A percentile compares a stretch with the other conserved stretches of the same genome.
phyloP scores from a whole-genome alignment of 1,140 invertebrate species.

The Temnothorax curvispinosus region DNA sequence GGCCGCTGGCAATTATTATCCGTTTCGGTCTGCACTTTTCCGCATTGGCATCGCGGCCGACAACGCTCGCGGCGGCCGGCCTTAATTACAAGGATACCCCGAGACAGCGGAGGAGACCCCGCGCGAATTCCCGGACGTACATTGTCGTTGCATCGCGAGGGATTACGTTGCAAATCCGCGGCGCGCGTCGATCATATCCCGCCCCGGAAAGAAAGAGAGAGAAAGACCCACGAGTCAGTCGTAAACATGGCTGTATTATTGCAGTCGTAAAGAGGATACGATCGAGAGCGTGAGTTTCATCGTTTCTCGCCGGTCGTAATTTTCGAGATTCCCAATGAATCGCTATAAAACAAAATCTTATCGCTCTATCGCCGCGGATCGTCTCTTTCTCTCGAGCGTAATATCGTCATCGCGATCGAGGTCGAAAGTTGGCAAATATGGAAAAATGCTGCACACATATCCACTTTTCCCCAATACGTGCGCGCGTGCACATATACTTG shows the following conservation, averaged over 20 bases:
- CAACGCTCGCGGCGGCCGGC: slow-evolving; percentile 39
- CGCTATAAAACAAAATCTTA: slow-evolving; percentile 62
- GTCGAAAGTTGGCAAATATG: background rate
- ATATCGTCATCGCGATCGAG: background rate
- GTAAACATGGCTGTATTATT: slow-evolving; percentile 46
- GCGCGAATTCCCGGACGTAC: slow-evolving; percentile 22
- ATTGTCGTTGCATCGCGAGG: slow-evolving; percentile 48
- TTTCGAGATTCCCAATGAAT: slow-evolving; percentile 58
- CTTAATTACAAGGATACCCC: slow-evolving; percentile 56
- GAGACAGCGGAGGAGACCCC: background rate
- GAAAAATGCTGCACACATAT: background rate
- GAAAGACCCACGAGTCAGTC: slow-evolving; percentile 17
- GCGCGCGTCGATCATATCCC: slow-evolving; percentile 1
- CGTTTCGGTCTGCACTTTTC: slow-evolving; percentile 61
- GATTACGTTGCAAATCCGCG: slow-evolving; percentile 57
- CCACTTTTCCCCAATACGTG: background rate
- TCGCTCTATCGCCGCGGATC: slow-evolving; percentile 38
- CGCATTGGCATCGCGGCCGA: slow-evolving; percentile 47
- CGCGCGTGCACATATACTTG: background rate
- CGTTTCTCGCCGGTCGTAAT: slow-evolving; percentile 43
- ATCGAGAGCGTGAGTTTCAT: slow-evolving; percentile 52
- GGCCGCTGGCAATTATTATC: slow-evolving; percentile 48
- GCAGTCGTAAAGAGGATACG: slow-evolving; percentile 51
- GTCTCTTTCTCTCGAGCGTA: background rate
- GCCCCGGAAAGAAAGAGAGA: background rate